Base-by-base conservation (phyloP, 2,888 invertebrate species). In the Ptychoptera albimana region DNA sequence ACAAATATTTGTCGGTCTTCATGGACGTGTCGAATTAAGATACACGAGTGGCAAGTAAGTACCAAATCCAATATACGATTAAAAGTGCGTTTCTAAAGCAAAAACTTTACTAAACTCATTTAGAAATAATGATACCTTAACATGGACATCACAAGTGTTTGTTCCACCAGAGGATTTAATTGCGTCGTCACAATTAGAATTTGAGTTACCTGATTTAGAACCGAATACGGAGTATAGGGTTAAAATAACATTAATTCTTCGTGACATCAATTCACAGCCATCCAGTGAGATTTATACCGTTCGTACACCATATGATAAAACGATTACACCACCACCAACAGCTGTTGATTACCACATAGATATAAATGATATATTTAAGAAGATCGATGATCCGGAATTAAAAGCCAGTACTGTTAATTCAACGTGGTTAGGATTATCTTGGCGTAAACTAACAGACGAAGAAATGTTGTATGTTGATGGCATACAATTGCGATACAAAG, bases 381-480 rank as follows among this genome's bases (percentile, higher is more conserved):
- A 71, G 54, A 64, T 70, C 2, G 68, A 88, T 37, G 81, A 89
- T 60, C 80, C 86, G 1, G 78, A 79, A 45, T 62, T 91, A 16
- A 72, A 73, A 32, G 74, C 84, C 0, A 72, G 76, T 2, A 81
- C 84, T 49, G 77, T 81, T 0, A 87, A 87, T 54, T 76, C 86
- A 15, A 84, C 82, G 0, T 80, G 81, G 64, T 77, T 84, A 1
- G 79, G 77, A 43, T 70, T 91, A 2, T 76, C 72, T 40, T 92
- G 91, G 91, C 75, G 84, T 53, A 82, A 82, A 55, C 81, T 91
- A 55, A 73, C 75, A 1, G 82, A 83, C 46, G 77, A 81, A 37
- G 89, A 91, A 58, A 61, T 86, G 50, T 79, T 80, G 54, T 84
- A 82, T 54, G 84, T 91, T 45, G 91, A 92, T 56, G 91, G 88